phyloP scores from a whole-genome alignment of 2,888 invertebrate species.

The Epirrhoe alternata region DNA sequence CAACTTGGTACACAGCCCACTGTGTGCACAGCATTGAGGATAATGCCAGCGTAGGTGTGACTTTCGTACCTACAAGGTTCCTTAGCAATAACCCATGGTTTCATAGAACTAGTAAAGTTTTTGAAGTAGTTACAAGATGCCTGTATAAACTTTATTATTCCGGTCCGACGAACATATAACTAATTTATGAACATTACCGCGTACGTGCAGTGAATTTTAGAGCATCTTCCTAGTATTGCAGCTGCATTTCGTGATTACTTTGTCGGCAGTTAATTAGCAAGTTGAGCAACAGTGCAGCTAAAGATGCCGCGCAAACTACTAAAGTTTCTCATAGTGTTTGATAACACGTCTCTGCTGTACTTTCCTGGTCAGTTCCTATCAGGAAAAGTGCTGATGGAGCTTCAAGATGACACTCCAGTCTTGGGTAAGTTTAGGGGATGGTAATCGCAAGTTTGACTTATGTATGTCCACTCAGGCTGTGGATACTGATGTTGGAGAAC shows the following conservation, averaged over 20 bases:
- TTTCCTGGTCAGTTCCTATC: constrained; percentile 97
- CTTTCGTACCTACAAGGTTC: constrained; percentile 66
- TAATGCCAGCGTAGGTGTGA: constrained; percentile 67
- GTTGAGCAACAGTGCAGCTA: constrained; percentile 24
- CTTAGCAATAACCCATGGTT: constrained; percentile 42
- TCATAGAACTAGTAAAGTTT: constrained; percentile 7
- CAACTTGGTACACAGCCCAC: constrained; percentile 71
- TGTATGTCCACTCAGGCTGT: neutral
- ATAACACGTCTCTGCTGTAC: constrained; percentile 96
- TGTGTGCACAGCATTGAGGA: constrained; percentile 61
- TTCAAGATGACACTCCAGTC: constrained; percentile 97
- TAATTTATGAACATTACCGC: constrained; percentile 44
- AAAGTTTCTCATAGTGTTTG: constrained; percentile 96
- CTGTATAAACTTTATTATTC: constrained; percentile 1
- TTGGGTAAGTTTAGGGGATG: constrained; percentile 84
- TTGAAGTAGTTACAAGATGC: neutral
- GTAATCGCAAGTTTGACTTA: neutral
- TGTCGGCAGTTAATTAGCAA: constrained; percentile 22
- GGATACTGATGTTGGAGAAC: neutral
- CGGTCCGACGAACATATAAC: constrained; percentile 33
- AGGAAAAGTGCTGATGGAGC: constrained; percentile 95
- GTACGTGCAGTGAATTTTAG: constrained; percentile 31
- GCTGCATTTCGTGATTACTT: constrained; percentile 9
- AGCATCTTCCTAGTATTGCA: constrained; percentile 17
- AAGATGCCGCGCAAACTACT: constrained; percentile 94